Evolutionary conservation across 2,797 vertebrate genomes (phyloP).

Genomic region (Danio choprae): DNA sequence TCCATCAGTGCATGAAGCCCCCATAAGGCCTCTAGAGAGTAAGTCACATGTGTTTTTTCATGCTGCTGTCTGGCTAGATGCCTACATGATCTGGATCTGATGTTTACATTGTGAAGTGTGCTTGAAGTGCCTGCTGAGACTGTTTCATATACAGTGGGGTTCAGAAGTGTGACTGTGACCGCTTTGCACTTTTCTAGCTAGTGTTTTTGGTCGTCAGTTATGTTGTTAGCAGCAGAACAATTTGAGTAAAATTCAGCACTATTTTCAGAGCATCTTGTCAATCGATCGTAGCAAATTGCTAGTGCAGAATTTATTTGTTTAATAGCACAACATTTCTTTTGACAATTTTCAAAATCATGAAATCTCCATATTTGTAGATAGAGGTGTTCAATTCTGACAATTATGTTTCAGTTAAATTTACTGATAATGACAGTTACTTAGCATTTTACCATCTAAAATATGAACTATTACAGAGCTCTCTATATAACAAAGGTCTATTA

Average conservation of each 20-base stretch:
- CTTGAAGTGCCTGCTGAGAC: slow-evolving; percentile 14
- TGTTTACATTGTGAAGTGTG: slow-evolving; percentile 1
- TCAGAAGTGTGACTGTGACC: neutral
- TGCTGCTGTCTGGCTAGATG: neutral
- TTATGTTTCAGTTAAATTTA: too few relatives aligned
- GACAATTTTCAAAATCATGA: too few relatives aligned
- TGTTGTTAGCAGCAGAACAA: neutral
- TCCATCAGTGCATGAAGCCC: slow-evolving; percentile 69
- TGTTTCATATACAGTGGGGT: neutral
- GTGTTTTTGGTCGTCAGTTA: neutral
- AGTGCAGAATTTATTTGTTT: too few relatives aligned
- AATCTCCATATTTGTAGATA: too few relatives aligned
- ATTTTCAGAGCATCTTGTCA: neutral
- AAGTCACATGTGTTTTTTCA: slow-evolving; percentile 73
- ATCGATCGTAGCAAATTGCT: neutral
- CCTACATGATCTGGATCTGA: neutral
- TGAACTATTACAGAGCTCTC: too few relatives aligned
- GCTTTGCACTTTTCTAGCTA: neutral
- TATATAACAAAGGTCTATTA: too few relatives aligned
- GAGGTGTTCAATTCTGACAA: too few relatives aligned
- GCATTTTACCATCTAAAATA: too few relatives aligned
- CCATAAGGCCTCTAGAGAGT: slow-evolving; percentile 77
- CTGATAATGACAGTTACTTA: too few relatives aligned
- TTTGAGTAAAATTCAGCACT: neutral
- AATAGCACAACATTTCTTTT: too few relatives aligned